Evolutionary conservation across 1,140 invertebrate genomes (phyloP).

Genomic region (Anadara kagoshimensis): DNA sequence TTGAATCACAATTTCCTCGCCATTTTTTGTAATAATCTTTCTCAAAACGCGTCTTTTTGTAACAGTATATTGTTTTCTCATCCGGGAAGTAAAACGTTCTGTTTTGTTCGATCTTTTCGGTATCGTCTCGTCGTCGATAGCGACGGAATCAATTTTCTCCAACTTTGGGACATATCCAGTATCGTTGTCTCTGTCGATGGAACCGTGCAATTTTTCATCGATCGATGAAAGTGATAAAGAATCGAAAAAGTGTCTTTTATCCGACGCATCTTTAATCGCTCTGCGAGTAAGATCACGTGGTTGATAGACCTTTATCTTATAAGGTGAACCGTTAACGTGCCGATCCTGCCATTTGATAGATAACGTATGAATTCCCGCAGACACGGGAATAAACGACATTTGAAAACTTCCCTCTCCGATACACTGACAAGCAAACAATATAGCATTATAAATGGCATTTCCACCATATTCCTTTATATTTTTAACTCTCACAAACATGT

Average conservation of each 20-base stretch:
- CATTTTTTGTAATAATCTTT: slow-evolving; percentile 59
- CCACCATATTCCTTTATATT: slow-evolving; percentile 46
- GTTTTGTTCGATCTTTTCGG: neutral
- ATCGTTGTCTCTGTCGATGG: too few species aligned
- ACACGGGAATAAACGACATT: slow-evolving; percentile 62
- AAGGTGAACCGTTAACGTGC: slow-evolving; percentile 63
- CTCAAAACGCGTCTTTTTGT: slow-evolving; percentile 59
- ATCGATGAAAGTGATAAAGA: slow-evolving; percentile 42
- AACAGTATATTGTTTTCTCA: slow-evolving; percentile 56
- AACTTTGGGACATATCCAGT: slow-evolving; percentile 1
- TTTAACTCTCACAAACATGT: slow-evolving; percentile 62
- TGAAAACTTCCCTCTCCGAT: slow-evolving; percentile 56
- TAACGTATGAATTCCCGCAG: slow-evolving; percentile 58
- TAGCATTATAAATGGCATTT: slow-evolving; percentile 43
- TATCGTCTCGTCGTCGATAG: neutral
- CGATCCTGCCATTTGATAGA: slow-evolving; percentile 52
- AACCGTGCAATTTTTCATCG: slow-evolving; percentile 12
- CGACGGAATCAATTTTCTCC: neutral
- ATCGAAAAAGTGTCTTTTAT: slow-evolving; percentile 43
- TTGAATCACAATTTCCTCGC: slow-evolving; percentile 59
- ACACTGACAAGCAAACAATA: slow-evolving; percentile 61
- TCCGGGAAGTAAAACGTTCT: neutral
- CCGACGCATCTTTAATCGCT: slow-evolving; percentile 28
- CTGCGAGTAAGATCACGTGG: slow-evolving; percentile 22
- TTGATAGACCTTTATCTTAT: slow-evolving; percentile 58